Percentiles rank a stretch among this genome's conserved stretches.
phyloP scores from a whole-genome alignment of 2,797 vertebrate species.

The Eleutherodactylus coqui region DNA sequence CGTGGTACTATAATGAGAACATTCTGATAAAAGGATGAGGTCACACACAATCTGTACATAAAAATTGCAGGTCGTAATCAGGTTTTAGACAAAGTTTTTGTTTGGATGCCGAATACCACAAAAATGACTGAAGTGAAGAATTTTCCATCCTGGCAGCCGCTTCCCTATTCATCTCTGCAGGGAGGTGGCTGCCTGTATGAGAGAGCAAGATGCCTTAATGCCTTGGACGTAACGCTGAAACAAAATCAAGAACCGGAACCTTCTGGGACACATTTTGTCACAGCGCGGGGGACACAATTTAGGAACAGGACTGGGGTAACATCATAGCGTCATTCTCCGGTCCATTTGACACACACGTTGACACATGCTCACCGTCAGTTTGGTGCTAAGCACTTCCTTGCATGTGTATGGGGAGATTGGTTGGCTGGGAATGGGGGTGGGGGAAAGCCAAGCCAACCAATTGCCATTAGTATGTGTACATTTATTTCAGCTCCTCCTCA shows the following conservation, averaged over 20 bases:
- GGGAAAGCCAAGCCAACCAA: too few species aligned
- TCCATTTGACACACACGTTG: too few species aligned
- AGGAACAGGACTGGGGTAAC: too few species aligned
- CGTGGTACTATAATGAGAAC: too few species aligned
- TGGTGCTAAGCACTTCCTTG: too few species aligned
- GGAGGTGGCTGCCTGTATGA: background rate
- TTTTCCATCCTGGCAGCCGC: background rate
- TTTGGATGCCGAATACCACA: background rate
- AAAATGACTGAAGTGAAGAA: background rate
- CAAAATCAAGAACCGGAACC: background rate
- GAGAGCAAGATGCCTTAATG: background rate
- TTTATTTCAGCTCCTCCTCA: too few species aligned
- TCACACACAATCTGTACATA: background rate
- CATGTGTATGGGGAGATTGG: too few species aligned
- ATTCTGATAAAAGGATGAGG: background rate
- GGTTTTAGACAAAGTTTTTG: background rate
- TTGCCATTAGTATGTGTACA: too few species aligned
- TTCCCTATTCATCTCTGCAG: background rate
- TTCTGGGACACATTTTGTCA: background rate
- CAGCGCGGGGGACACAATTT: too few species aligned
- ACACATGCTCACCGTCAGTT: too few species aligned
- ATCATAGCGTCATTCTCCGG: too few species aligned
- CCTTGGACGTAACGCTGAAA: background rate
- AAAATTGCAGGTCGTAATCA: background rate
- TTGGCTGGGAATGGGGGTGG: too few species aligned